phyloP scores from a whole-genome alignment of 2,888 invertebrate species.

The Thereva nobilitata region DNA sequence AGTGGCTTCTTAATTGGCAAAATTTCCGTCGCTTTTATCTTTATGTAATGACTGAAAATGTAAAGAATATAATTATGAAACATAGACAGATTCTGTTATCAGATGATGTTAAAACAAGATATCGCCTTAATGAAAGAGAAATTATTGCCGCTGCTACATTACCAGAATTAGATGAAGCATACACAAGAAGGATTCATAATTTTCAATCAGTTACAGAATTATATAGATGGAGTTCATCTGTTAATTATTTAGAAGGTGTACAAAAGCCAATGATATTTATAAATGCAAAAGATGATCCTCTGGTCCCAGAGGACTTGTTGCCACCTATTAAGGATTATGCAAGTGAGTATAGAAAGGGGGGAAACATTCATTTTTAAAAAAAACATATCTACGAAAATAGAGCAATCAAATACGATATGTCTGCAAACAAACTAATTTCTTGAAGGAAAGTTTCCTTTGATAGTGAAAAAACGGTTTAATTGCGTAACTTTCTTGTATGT shows the following conservation, averaged over 20 bases:
- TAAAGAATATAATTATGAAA: constrained; percentile 83
- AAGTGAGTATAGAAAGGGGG: constrained; percentile 62
- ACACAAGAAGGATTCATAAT: constrained; percentile 78
- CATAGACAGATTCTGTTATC: constrained; percentile 78
- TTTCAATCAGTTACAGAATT: constrained; percentile 78
- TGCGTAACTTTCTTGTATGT: too few species aligned
- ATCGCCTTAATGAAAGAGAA: constrained; percentile 75
- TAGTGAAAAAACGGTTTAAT: too few species aligned
- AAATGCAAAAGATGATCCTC: constrained; percentile 89
- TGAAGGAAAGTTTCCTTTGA: too few species aligned
- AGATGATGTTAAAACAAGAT: constrained; percentile 71
- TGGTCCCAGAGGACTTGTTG: constrained; percentile 79
- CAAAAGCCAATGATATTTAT: constrained; percentile 87
- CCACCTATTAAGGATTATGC: constrained; percentile 74
- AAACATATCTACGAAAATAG: neutral
- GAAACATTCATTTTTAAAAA: neutral
- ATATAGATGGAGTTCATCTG: constrained; percentile 83
- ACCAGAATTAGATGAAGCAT: constrained; percentile 86
- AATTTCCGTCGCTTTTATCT: constrained; percentile 88
- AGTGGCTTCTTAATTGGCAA: constrained; percentile 82
- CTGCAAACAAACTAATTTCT: too few species aligned
- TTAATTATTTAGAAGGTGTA: constrained; percentile 77
- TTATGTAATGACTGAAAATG: constrained; percentile 91
- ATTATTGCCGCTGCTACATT: constrained; percentile 86
- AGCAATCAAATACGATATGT: too few species aligned